These are phyloP conservation scores for Choreutis nemorana DNA, from an alignment of 2,888 invertebrate genomes.

Conservation along the genomic window DNA sequence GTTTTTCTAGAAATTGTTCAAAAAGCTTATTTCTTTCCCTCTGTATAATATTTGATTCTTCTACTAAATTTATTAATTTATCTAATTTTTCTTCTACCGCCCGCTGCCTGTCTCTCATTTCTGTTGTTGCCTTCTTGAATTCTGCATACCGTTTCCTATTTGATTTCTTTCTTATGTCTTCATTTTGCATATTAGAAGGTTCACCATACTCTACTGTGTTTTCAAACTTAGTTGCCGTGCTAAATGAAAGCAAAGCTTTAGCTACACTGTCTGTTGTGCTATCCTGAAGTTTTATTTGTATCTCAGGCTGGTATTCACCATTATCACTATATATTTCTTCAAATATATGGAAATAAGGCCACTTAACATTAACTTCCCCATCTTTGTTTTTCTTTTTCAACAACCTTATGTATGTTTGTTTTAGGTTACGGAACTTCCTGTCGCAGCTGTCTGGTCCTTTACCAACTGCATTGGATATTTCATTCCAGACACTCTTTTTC, in stretches of 20 bases:
- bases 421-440: slow-evolving; percentile 54
- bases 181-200: slow-evolving; percentile 25
- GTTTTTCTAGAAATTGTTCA: slow-evolving; percentile 42
- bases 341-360: slow-evolving; percentile 54
- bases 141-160: slow-evolving; percentile 37
- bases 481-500: slow-evolving; percentile 52
- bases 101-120: slow-evolving; percentile 48
- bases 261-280: slow-evolving; percentile 34
- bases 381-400: slow-evolving; percentile 40
- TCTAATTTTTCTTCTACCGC: slow-evolving; percentile 53
- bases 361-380: slow-evolving; percentile 35
- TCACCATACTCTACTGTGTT: slow-evolving; percentile 26
- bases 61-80: slow-evolving; percentile 49
- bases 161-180: slow-evolving; percentile 31
- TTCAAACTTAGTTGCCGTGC: slow-evolving; percentile 25
- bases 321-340: slow-evolving; percentile 46
- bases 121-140: slow-evolving; percentile 42
- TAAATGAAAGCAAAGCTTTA: slow-evolving; percentile 39
- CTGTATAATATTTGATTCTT: slow-evolving; percentile 55
- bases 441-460: slow-evolving; percentile 50
- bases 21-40: slow-evolving; percentile 47
- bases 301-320: slow-evolving; percentile 48
- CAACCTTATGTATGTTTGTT: slow-evolving; percentile 48
- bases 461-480: slow-evolving; percentile 37
- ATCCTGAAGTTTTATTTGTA: slow-evolving; percentile 43